phyloP scores from a whole-genome alignment of 2,797 vertebrate genomes.

The Anisognathus igniventris region DNA sequence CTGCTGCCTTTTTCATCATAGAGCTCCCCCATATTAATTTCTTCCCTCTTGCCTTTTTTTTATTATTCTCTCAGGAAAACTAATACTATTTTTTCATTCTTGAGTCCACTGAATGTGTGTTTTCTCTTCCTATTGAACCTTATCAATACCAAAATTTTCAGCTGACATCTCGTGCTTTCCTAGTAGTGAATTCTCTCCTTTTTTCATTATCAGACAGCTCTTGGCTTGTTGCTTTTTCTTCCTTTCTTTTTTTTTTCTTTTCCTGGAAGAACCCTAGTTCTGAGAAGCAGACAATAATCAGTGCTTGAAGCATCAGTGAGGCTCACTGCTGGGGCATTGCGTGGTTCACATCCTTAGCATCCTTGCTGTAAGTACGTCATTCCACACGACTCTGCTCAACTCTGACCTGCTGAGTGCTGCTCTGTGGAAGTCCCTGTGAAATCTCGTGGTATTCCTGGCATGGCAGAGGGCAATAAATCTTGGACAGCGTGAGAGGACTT shows the following conservation, averaged over 20 bases:
- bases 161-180: background rate
- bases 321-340: background rate
- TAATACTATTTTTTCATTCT: background rate
- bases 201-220: background rate
- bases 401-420: constrained; percentile 23
- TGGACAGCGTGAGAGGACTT: background rate
- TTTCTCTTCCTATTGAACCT: background rate
- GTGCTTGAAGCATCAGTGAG: background rate
- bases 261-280: background rate
- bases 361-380: background rate
- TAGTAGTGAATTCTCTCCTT: background rate
- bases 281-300: background rate
- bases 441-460: background rate
- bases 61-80: background rate
- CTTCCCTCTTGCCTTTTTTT: fast-evolving
- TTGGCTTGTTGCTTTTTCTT: background rate
- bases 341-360: background rate
- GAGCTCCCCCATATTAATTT: background rate
- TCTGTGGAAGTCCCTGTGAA: constrained; percentile 7
- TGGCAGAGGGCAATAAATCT: background rate
- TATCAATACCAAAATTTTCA: background rate
- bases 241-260: no score
- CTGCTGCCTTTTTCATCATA: background rate
- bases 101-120: background rate
- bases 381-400: background rate